Evolutionary conservation across 2,888 invertebrate genomes (phyloP), one percentile per base, ranked within the genome.

Genomic region (Thymelicus lineola): DNA sequence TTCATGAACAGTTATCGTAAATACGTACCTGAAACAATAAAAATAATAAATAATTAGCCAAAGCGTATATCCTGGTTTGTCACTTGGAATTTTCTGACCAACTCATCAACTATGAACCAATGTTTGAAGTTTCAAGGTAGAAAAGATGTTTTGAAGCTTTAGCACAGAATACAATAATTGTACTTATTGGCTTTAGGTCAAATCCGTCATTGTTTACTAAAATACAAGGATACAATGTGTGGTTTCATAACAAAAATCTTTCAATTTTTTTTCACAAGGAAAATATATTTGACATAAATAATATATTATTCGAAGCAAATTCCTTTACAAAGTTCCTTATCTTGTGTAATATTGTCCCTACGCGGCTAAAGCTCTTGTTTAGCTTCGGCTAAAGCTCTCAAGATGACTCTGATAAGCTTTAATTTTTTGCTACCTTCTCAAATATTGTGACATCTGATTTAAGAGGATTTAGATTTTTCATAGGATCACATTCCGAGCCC

Each of bases 341-440:
- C 83, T 78, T 61, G 72, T 77, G 72, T 79, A 83, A 85, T 86
- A 82, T 76, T 80, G 81, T 84, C 80, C 82, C 76, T 71, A 74
- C 72, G 76, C 78, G 80, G 81, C 80, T 83, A 42, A 42, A 42
- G 12, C 42, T 42, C 42, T 42, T 42, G 1, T 12, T 42, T 12
- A 42, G 42, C 42, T 42, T 42, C 12, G 42, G 10, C 85, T 72
- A 75, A 76, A 78, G 76, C 74, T 73, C 62, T 64, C 6, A 46
- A 50, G 15, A 55, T 57, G n/a, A 14, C 17, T 12, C 17, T 72
- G 85, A 84, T 84, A 86, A 70, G 81, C 81, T 85, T 79, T 64
- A 74, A 75, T 79, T 83, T 83, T 85, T 86, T 79, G 80, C 81
- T 82, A 76, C 82, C 78, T 78, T 72, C 77, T 76, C 57, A 57